phyloP scores from a whole-genome alignment of 2,888 invertebrate species.

The Epinotia bilunana region DNA sequence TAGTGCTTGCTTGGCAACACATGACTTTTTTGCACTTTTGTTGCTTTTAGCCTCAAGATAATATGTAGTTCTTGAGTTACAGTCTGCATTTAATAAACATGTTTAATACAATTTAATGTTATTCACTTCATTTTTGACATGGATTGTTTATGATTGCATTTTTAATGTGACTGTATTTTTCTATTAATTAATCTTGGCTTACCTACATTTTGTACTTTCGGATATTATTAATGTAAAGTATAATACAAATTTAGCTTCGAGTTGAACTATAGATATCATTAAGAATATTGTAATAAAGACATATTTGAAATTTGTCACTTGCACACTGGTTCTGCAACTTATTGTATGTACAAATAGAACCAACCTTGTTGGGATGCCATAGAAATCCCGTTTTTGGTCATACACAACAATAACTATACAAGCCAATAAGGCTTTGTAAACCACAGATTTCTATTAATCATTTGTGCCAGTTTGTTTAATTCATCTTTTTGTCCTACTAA shows the following conservation, averaged over 20 bases:
- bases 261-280: background rate
- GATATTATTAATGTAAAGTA: background rate
- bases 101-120: background rate
- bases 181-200: background rate
- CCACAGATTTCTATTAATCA: background rate
- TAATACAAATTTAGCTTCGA: background rate
- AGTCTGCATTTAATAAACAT: background rate
- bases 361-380: background rate
- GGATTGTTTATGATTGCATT: too few relatives aligned
- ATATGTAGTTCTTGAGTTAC: background rate
- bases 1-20: background rate
- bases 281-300: background rate
- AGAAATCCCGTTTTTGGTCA: background rate
- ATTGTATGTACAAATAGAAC: background rate
- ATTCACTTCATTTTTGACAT: too few relatives aligned
- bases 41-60: background rate
- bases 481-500: background rate
- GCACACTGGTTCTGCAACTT: background rate
- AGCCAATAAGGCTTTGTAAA: background rate
- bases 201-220: background rate
- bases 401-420: background rate
- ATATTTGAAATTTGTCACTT: background rate
- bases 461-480: background rate
- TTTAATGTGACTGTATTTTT: background rate
- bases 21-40: background rate